A percentile compares a stretch with the other conserved stretches of the same genome.
Conservation (phyloP, 2,113 vertebrate species). For the Eonycteris spelaea region DNA sequence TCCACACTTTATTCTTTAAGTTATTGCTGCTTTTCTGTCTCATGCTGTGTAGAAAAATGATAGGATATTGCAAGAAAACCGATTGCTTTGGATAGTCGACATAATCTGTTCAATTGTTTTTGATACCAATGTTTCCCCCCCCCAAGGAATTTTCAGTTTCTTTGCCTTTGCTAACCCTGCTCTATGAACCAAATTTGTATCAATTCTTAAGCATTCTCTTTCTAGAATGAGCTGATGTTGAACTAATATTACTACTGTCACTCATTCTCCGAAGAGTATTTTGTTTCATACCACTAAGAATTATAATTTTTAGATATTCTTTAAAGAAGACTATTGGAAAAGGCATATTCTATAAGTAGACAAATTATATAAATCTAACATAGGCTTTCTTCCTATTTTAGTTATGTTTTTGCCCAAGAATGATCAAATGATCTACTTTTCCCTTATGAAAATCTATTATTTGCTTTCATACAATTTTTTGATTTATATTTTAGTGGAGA, state of each 20-base stretch:
- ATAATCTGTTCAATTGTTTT: constrained; percentile 63
- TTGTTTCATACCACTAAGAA: background rate
- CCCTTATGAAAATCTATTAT: background rate
- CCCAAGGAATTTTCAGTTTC: background rate
- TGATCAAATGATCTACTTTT: background rate
- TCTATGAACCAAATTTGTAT: constrained; percentile 60
- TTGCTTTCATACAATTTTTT: background rate
- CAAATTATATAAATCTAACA: background rate
- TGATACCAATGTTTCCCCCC: constrained; percentile 11
- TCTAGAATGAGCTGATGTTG: constrained; percentile 35
- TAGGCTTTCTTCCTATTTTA: background rate
- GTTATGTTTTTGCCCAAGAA: background rate
- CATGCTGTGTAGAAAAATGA: constrained; percentile 54
- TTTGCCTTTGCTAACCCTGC: constrained; percentile 24
- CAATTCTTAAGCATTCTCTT: constrained; percentile 46
- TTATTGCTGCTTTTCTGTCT: constrained; percentile 57
- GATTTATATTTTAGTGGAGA: background rate
- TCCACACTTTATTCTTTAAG: constrained; percentile 49
- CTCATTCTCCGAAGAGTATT: background rate
- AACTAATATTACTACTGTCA: background rate
- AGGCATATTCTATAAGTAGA: background rate
- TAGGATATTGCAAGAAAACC: constrained; percentile 52
- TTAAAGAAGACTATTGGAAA: background rate
- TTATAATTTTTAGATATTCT: background rate
- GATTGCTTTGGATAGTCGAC: constrained; percentile 53